These are phyloP conservation scores for Elysia crispata DNA, from an alignment of 2,888 invertebrate genomes.

Conservation along the genomic window DNA sequence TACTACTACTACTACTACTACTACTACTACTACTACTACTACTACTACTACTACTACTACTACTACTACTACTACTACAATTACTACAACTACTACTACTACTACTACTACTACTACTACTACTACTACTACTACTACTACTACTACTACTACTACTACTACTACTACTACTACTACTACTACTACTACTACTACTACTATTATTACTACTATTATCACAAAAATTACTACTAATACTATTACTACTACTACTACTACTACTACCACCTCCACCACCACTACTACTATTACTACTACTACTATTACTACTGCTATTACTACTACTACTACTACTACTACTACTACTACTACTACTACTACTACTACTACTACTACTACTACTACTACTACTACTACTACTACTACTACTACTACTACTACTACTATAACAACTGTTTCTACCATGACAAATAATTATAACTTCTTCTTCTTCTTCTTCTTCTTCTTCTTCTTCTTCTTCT, in stretches of 20 bases:
- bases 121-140: too few relatives aligned
- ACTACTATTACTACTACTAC: conserved; percentile 4
- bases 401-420: not conserved
- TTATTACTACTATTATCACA: too few relatives aligned
- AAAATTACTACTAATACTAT: too few relatives aligned
- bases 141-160: too few relatives aligned
- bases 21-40: conserved; percentile 34
- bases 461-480: too few relatives aligned
- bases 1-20: conserved; percentile 41
- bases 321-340: conserved; percentile 4
- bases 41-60: conserved; percentile 17
- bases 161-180: not conserved
- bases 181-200: conserved; percentile 14
- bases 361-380: conserved; percentile 9
- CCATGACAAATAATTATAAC: too few relatives aligned
- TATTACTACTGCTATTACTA: not conserved
- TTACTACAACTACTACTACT: not conserved
- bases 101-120: not conserved
- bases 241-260: conserved; percentile 1
- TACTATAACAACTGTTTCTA: not conserved
- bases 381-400: conserved; percentile 9
- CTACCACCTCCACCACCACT: not conserved
- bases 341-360: conserved; percentile 9
- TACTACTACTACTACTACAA: not conserved
- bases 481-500: too few relatives aligned